Base-by-base conservation (phyloP, 1,140 invertebrate genomes). In the Riptortus pedestris region DNA sequence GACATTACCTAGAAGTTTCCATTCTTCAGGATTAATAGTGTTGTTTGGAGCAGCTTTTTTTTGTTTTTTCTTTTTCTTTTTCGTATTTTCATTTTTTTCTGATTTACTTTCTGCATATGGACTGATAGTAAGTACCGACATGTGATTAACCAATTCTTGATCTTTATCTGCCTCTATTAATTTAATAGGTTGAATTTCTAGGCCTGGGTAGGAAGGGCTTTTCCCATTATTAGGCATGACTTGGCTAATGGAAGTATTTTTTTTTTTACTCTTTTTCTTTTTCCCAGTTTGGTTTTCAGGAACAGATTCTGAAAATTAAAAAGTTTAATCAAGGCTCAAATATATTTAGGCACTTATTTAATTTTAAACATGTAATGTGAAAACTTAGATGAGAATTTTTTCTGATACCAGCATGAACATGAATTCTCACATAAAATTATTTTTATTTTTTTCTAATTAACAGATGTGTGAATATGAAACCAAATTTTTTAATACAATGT, bases 221-320 rank as follows among this genome's bases (percentile, higher is more conserved):
- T 29, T 52, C 20, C 51, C 51, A 18, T 55, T 27, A 55, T 18
- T 24, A 2, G 51, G 20, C 2, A 59, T 28, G 2, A 22, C 20
- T 12, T 63, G 45, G 5, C 31, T 28, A 27, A 16, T 62, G 18
- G 72, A 74, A 58, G 79, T 80, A 12, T 80, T 81, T 64, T 83
- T 83, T 67, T 82, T 84, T 58, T 81, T 82, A 27, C 80, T 81
- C 47, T 82, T 81, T 58, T 80, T 80, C 18, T 78, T 77, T n/a
- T 76, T 79, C 9, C 72, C 70, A 47, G 62, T 70, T 55, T 47
- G 73, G 71, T 47, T 29, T 24, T 63, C 60, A 55, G 20, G 28
- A 14, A n/a, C 43, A 38, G 16, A 18, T n/a, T 64, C 60, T 63
- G 20, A 45, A 43, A 58, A 64, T 18, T 28, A 1, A 31, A 43